Base-by-base conservation (phyloP, 2,888 invertebrate genomes). In the Limulus polyphemus region DNA sequence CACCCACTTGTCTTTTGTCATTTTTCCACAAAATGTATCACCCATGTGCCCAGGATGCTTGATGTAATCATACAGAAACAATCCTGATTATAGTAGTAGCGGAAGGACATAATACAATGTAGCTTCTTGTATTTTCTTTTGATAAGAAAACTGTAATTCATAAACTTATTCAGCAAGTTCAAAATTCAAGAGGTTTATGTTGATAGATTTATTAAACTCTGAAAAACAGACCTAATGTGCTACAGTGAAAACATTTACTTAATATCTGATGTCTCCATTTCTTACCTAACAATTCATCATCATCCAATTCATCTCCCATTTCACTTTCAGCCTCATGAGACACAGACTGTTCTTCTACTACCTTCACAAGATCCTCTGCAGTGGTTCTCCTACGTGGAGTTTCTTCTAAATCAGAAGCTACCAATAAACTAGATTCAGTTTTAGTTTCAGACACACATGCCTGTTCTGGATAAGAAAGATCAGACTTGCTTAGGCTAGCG, bases 251-350 rank as follows among this genome's bases (percentile, higher is more conserved):
- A 47, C 47, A 57, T 57, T 55, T 14, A 55, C 14, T 16, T 17
- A 16, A 5, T 7, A 55, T 2, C 4, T 9, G 10, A 16, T 1
- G 2, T 13, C 9, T 13, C 11, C 16, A 16, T 49, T 57, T 49
- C 47, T 57, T 62, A 69, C 82, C 82, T 47, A 91, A 79, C 54
- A 92, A 80, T 72, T 90, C 90, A 71, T 89, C 88, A 69, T 90
- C 90, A 69, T 90, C 90, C 60, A 89, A 87, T 7, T 86, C 88
- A 55, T 70, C 64, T 13, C 65, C 66, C 46, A 60, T 62, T 50
- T 60, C 68, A 49, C 63, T 59, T 16, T 51, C 60, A 49, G 61
- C 65, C 52, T 65, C 65, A 48, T 67, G 60, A 52, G 65, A 65
- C 55, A 61, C 67, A 50, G 57, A 60, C 12, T 65, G 63, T 16